Evolutionary conservation across 1,140 invertebrate species (phyloP), one percentile per base, ranked within the genome.

Genomic region (Dendroctonus valens): DNA sequence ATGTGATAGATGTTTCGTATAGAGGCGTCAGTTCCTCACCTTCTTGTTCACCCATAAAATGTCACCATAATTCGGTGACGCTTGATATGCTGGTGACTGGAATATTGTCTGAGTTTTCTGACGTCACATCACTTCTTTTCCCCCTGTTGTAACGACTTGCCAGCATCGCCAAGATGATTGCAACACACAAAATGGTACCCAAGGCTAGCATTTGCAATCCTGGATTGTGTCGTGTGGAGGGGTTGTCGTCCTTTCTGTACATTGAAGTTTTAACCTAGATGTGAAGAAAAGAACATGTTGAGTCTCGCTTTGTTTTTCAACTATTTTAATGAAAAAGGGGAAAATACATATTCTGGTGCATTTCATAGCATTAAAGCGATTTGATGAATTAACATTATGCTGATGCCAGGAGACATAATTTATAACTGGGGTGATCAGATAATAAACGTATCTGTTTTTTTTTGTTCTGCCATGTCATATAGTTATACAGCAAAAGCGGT

Each of bases 41-140:
- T 74, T 58, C 79, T 77, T 51, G 1, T 11, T 41, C 39, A 9
- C 81, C 79, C 65, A 81, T 79, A 69, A 84, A 72, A 76, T 84
- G 86, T 89, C 87, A 89, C 87, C 87, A 89, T 15, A 88, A 80
- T 70, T 88, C 86, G 4, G 84, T 83, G 8, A 86, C 80, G 7
- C 81, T 84, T 7, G 86, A 84, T 69, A 89, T 82, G 75, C 84
- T 86, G 64, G 83, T 84, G 72, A 88, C 86, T 73, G 88, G 86
- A 77, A 88, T 87, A 75, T 87, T 85, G 69, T 87, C 84, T 83
- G 55, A 76, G 76, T 40, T 80, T 77, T 66, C 79, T 79, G 63
- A 75, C 79, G 52, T 78, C 49, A 79, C 46, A 11, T 55, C 42
- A 11, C 53, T 41, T 59, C 58, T 63, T 41, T 60, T 69, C 42